Percentiles rank a stretch among this genome's conserved stretches.
Conservation (phyloP, 1,140 invertebrate species). For the Hypothenemus hampei region DNA sequence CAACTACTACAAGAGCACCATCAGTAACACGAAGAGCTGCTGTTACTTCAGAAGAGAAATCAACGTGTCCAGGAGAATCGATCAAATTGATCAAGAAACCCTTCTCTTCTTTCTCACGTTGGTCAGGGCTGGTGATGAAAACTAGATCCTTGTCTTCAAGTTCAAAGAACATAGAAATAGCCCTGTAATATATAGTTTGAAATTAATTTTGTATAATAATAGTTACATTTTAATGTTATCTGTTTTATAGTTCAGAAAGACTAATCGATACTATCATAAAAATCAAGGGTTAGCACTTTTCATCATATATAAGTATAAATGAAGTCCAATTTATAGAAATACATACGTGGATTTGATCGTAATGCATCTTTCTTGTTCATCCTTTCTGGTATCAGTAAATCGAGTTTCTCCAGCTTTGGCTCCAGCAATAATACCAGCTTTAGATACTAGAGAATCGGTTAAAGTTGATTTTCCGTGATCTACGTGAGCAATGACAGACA, state of each 20-base stretch:
- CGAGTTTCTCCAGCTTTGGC: conserved; percentile 98
- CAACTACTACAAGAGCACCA: conserved; percentile 98
- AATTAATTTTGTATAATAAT: conserved; percentile 1
- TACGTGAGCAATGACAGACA: conserved; percentile 99
- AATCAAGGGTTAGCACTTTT: conserved; percentile 27
- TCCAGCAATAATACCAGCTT: conserved; percentile 99
- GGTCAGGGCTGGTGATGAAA: conserved; percentile 84
- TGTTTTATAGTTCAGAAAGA: conserved; percentile 19
- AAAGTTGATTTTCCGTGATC: conserved; percentile 99
- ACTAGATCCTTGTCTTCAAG: conserved; percentile 86
- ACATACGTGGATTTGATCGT: conserved; percentile 99
- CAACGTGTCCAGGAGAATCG: conserved; percentile 98
- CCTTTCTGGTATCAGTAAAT: conserved; percentile 99
- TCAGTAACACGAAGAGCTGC: conserved; percentile 98
- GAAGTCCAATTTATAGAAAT: conserved; percentile 1
- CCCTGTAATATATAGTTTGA: conserved; percentile 56
- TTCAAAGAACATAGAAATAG: conserved; percentile 98
- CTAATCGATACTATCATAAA: conserved; percentile 17
- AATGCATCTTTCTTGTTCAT: conserved; percentile 99
- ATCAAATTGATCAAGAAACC: conserved; percentile 99
- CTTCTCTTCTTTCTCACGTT: conserved; percentile 83
- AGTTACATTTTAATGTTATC: background rate
- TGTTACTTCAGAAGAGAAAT: conserved; percentile 99
- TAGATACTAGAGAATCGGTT: conserved; percentile 98
- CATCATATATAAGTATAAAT: conserved; percentile 6